phyloP scores from a whole-genome alignment of 2,888 invertebrate species.

The Allophyes oxyacanthae region DNA sequence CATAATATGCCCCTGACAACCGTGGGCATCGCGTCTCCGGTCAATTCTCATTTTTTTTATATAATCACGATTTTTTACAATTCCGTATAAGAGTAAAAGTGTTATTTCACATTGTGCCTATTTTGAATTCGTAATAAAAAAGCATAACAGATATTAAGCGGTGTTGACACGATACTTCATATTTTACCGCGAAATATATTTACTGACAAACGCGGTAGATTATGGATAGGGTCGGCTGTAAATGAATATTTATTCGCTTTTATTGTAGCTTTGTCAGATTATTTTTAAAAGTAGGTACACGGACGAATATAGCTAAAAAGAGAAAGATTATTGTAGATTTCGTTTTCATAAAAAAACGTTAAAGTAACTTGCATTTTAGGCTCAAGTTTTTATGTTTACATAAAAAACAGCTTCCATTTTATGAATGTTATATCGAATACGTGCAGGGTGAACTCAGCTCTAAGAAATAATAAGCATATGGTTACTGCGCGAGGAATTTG shows the following conservation, averaged over 20 bases:
- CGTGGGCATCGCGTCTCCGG: constrained; percentile 26
- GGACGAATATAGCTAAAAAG: too few relatives aligned
- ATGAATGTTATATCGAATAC: not conserved
- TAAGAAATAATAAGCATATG: constrained; percentile 9
- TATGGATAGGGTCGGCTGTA: constrained; percentile 11
- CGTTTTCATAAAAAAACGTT: too few relatives aligned
- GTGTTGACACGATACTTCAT: constrained; percentile 36
- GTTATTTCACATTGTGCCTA: constrained; percentile 56
- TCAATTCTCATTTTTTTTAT: constrained; percentile 55
- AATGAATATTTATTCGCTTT: constrained; percentile 34
- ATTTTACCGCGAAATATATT: constrained; percentile 39
- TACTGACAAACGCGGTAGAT: constrained; percentile 17
- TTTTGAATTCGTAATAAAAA: constrained; percentile 46
- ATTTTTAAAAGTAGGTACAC: too few relatives aligned
- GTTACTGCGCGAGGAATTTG: not conserved
- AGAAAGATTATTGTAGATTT: too few relatives aligned
- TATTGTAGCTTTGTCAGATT: not conserved
- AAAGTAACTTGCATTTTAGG: too few relatives aligned
- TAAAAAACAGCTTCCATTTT: not conserved
- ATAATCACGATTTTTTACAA: constrained; percentile 54
- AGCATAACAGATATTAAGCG: constrained; percentile 53
- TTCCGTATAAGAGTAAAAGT: constrained; percentile 72
- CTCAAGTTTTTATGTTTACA: too few relatives aligned
- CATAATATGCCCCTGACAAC: constrained; percentile 23
- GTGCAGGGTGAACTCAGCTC: not conserved